Evolutionary conservation across 2,797 vertebrate genomes (phyloP).

Genomic region (Chelon auratus): DNA sequence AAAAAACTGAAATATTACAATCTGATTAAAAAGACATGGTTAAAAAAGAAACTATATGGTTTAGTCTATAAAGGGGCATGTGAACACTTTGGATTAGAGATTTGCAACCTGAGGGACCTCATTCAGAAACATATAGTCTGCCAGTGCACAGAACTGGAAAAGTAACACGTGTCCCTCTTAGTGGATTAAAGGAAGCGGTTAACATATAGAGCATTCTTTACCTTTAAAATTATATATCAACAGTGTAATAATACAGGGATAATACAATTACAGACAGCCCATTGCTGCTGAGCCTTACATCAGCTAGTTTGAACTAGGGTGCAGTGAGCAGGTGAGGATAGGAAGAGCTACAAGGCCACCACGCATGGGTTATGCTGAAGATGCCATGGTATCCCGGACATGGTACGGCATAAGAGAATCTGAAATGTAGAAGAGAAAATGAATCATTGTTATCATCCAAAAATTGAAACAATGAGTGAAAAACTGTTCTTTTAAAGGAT

Average conservation of each 20-base stretch:
- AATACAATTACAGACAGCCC: conserved; percentile 67
- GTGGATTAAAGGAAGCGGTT: conserved; percentile 44
- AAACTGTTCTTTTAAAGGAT: not conserved
- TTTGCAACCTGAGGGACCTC: conserved; percentile 44
- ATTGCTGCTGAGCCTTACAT: conserved; percentile 44
- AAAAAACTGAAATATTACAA: conserved; percentile 52
- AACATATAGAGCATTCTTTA: conserved; percentile 68
- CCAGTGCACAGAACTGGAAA: conserved; percentile 45
- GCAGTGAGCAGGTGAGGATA: conserved; percentile 41
- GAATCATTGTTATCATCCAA: conserved; percentile 12
- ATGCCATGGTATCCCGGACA: conserved; percentile 70
- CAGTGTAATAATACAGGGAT: conserved; percentile 75
- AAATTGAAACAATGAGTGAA: conserved; percentile 6
- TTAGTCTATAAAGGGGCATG: conserved; percentile 56
- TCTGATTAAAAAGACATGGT: conserved; percentile 48
- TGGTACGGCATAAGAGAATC: conserved; percentile 65
- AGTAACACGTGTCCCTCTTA: conserved; percentile 38
- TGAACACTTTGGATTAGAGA: conserved; percentile 58
- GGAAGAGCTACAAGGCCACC: conserved; percentile 54
- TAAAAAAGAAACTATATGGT: conserved; percentile 53
- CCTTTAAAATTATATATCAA: conserved; percentile 76
- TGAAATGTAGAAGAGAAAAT: conserved; percentile 60
- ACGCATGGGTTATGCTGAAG: conserved; percentile 52
- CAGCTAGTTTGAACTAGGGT: conserved; percentile 59
- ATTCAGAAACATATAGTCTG: conserved; percentile 36